Percentiles rank a stretch among this genome's conserved stretches.
phyloP scores from a whole-genome alignment of 1,140 invertebrate species.

The Drosophila pruinosa region DNA sequence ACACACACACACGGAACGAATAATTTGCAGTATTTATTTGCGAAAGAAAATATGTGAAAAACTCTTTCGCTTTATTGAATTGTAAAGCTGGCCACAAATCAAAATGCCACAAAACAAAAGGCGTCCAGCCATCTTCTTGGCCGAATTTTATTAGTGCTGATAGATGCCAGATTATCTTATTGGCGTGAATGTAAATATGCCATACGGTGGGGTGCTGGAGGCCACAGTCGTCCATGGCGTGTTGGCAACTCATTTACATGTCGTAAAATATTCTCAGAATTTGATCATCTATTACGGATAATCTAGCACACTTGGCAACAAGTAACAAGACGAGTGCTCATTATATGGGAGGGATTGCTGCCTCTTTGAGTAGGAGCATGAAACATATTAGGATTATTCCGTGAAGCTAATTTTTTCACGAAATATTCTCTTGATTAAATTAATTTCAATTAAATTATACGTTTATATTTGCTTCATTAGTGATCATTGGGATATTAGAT shows the following conservation, averaged over 20 bases:
- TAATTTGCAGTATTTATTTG: conserved; percentile 34
- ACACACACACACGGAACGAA: background rate
- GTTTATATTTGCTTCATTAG: background rate
- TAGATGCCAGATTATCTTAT: conserved; percentile 74
- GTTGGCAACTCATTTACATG: conserved; percentile 59
- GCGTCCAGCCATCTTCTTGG: conserved; percentile 19
- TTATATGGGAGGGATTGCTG: background rate
- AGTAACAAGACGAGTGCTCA: background rate
- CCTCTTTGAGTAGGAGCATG: background rate
- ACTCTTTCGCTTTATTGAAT: conserved; percentile 36
- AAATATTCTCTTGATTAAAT: background rate
- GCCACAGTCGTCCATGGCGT: background rate
- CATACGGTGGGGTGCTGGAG: conserved; percentile 11
- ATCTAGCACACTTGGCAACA: conserved; percentile 38
- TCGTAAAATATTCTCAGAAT: conserved; percentile 51
- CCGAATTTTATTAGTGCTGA: conserved; percentile 57
- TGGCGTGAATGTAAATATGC: conserved; percentile 68
- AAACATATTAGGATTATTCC: background rate
- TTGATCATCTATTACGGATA: conserved; percentile 38
- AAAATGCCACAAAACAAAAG: conserved; percentile 32
- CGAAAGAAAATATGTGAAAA: conserved; percentile 2
- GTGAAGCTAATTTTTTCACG: background rate
- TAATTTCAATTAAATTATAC: background rate
- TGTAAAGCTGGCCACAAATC: conserved; percentile 49
- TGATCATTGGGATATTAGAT: background rate